Evolutionary conservation across 30 jellyfish, hydroid and myxozoan genomes (phyloP).

Genomic region (Haliclystus octoradiatus): DNA sequence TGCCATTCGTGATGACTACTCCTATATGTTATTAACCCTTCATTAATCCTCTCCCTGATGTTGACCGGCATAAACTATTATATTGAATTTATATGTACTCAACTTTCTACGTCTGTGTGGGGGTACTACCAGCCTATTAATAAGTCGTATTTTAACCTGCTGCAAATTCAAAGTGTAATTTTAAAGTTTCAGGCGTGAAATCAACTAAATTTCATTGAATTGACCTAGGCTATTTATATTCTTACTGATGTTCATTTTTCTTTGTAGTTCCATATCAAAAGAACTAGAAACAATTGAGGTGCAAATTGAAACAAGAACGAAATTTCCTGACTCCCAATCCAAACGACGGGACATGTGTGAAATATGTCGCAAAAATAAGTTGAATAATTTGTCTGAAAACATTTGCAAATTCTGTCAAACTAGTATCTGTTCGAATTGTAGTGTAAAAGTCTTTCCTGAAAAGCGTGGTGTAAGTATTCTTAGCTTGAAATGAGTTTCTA

Average conservation of each 20-base stretch:
- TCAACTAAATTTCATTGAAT: no score
- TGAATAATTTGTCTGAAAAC: conserved; percentile 20
- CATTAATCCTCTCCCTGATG: no score
- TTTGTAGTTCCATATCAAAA: conserved; percentile 39
- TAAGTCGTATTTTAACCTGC: no score
- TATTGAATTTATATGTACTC: no score
- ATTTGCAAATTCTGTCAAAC: conserved; percentile 57
- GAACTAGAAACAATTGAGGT: conserved; percentile 56
- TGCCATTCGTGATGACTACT: no score
- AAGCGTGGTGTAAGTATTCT: neutral
- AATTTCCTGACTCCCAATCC: conserved; percentile 2
- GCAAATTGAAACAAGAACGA: conserved; percentile 57
- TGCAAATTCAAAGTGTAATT: no score
- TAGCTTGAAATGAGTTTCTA: no score
- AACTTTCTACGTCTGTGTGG: no score
- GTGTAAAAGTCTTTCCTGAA: conserved; percentile 32
- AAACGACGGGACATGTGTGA: conserved; percentile 46
- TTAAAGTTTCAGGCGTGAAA: no score
- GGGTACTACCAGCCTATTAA: no score
- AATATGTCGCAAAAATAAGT: conserved; percentile 52
- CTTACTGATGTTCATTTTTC: neutral
- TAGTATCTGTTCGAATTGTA: conserved; percentile 54
- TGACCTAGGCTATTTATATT: neutral
- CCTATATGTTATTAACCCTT: no score
- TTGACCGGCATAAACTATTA: no score